phyloP scores from a whole-genome alignment of 2,888 invertebrate genomes.

The Busseola fusca region DNA sequence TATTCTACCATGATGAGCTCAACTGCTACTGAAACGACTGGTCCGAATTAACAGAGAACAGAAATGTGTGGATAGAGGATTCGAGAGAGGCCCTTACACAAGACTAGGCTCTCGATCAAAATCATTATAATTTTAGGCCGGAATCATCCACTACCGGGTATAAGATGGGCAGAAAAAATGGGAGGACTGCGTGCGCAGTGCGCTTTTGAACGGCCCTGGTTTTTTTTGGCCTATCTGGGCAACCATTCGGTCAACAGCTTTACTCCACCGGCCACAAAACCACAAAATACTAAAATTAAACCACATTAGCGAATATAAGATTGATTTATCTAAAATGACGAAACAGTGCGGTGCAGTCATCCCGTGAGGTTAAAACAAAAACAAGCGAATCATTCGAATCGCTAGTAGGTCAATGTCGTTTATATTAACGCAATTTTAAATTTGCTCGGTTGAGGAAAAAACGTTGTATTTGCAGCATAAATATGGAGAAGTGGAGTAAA shows the following conservation, averaged over 20 bases:
- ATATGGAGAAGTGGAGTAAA: not conserved
- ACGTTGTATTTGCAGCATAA: not conserved
- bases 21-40: not conserved
- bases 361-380: constrained; percentile 26
- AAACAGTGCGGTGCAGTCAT: constrained; percentile 20
- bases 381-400: constrained; percentile 34
- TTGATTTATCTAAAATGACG: constrained; percentile 21
- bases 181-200: not conserved
- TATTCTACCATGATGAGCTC: too few species aligned
- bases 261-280: not conserved
- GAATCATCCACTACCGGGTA: not conserved
- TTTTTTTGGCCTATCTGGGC: not conserved
- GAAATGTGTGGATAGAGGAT: not conserved
- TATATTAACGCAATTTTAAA: constrained; percentile 35
- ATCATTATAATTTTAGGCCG: not conserved
- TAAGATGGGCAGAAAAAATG: too few species aligned
- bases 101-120: not conserved
- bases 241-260: not conserved
- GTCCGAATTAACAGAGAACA: not conserved
- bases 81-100: too few species aligned
- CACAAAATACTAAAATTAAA: not conserved
- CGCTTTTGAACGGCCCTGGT: not conserved
- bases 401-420: constrained; percentile 50
- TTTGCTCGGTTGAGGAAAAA: constrained; percentile 39
- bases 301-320: not conserved